Conservation (phyloP, 2,888 invertebrate genomes). For the Ectropis crepuscularia region DNA sequence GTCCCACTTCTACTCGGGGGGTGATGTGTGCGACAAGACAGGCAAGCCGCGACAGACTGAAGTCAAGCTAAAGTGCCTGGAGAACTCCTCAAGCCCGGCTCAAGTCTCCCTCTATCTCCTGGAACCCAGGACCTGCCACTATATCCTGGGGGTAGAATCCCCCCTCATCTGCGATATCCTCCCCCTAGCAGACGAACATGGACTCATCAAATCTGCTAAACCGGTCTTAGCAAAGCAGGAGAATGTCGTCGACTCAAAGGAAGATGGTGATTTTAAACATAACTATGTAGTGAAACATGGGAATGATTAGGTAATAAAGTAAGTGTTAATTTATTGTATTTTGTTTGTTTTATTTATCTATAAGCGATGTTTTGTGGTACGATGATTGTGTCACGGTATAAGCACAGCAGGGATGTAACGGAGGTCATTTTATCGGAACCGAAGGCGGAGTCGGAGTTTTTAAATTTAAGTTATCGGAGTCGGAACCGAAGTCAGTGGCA, state of each 20-base stretch:
- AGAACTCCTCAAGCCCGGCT: slow-evolving; percentile 89
- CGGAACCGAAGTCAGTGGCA: too few species aligned
- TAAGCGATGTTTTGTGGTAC: too few species aligned
- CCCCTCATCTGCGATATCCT: slow-evolving; percentile 94
- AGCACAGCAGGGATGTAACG: too few species aligned
- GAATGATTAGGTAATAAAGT: slow-evolving; percentile 59
- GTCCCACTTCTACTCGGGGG: slow-evolving; percentile 94
- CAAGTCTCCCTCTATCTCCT: slow-evolving; percentile 94
- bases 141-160: slow-evolving; percentile 97
- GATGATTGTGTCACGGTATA: too few species aligned
- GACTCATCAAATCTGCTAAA: slow-evolving; percentile 79
- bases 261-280: slow-evolving; percentile 47
- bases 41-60: slow-evolving; percentile 92
- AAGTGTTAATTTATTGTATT: slow-evolving; percentile 39
- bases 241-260: slow-evolving; percentile 44
- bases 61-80: slow-evolving; percentile 92
- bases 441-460: too few species aligned
- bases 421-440: too few species aligned
- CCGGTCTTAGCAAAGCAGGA: slow-evolving; percentile 46
- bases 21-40: slow-evolving; percentile 94
- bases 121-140: slow-evolving; percentile 97
- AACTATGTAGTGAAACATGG: slow-evolving; percentile 55
- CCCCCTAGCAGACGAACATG: slow-evolving; percentile 91
- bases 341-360: slow-evolving; percentile 14
- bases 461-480: too few species aligned